Evolutionary conservation across 1,140 invertebrate genomes (phyloP), one percentile per base, ranked within the genome.

Genomic region (Melanaphis sacchari): DNA sequence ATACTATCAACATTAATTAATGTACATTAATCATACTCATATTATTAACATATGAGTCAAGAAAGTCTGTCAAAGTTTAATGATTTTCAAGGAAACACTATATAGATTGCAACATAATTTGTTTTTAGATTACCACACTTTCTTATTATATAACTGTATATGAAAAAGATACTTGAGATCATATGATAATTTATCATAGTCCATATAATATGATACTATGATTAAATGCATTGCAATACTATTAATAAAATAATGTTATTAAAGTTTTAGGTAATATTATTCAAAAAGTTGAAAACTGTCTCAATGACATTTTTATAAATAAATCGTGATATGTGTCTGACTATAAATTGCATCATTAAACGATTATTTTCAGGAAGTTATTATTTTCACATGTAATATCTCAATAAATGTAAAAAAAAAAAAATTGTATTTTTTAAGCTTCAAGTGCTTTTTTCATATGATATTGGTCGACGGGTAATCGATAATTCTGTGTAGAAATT

Each of bases 401-500:
- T 84, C 38, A 40, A 40, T 40, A 26, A 40, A 84, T 7, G 41
- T 87, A n/a, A 31, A 87, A 87, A 43, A 31, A 87, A 87, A 43
- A 85, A 87, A 26, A 40, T 31, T 87, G 59, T 76, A 87, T 87
- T 87, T 87, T 87, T 11, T 31, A 87, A 43, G 21, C 41, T 43
- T 76, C 85, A n/a, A 89, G 43, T 52, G 87, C 43, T 49, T 52
- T 89, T 36, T 41, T 89, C 8, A 21, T 88, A 52, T 89, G 49
- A 89, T 52, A n/a, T 88, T 89, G 38, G 46, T 89, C 38, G 88
- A 89, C 88, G 49, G 88, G 31, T 54, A 66, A 90, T 90, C 89
- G 52, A 90, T 90, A 59, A 15, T 41, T 41, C 3, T 41, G 38
- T 90, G 26, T 15, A 90, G 38, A 90, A 90, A 90, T 41, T 49